Evolutionary conservation across 2,113 vertebrate species (phyloP).

Genomic region (Hippopotamus amphibius): DNA sequence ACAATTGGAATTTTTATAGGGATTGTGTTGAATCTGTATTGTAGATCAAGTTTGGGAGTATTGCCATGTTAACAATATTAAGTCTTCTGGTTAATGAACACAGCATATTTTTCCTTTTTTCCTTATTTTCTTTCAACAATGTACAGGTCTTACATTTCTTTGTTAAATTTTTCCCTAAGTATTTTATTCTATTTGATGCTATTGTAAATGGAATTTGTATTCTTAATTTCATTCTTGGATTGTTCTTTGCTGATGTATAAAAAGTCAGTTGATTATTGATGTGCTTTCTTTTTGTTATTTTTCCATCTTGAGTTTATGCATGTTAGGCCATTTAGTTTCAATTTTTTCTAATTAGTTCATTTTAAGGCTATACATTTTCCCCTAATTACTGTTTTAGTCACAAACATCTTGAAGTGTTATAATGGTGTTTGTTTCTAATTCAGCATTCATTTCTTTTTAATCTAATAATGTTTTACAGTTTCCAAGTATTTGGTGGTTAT

Average conservation of each 20-base stretch:
- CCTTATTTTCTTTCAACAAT: neutral
- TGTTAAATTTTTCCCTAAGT: neutral
- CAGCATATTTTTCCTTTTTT: neutral
- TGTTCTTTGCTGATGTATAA: neutral
- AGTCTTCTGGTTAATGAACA: neutral
- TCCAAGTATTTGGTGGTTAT: neutral
- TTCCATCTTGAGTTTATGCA: neutral
- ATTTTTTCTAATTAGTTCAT: neutral
- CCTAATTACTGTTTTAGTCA: slow-evolving; percentile 1
- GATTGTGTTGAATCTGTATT: neutral
- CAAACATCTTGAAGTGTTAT: neutral
- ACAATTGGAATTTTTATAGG: neutral
- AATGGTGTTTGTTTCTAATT: slow-evolving; percentile 44
- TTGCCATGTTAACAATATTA: neutral
- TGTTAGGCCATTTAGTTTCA: neutral
- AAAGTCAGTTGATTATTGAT: neutral
- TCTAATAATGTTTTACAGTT: neutral
- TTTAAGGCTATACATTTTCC: slow-evolving; percentile 10
- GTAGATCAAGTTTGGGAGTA: neutral
- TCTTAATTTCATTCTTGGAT: slow-evolving; percentile 35
- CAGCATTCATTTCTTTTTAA: slow-evolving; percentile 51
- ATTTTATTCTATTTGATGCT: slow-evolving; percentile 36
- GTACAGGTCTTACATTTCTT: neutral
- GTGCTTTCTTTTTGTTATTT: neutral
- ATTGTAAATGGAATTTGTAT: neutral